phyloP scores from a whole-genome alignment of 2,113 vertebrate species.

The Choloepus hoffmanni region DNA sequence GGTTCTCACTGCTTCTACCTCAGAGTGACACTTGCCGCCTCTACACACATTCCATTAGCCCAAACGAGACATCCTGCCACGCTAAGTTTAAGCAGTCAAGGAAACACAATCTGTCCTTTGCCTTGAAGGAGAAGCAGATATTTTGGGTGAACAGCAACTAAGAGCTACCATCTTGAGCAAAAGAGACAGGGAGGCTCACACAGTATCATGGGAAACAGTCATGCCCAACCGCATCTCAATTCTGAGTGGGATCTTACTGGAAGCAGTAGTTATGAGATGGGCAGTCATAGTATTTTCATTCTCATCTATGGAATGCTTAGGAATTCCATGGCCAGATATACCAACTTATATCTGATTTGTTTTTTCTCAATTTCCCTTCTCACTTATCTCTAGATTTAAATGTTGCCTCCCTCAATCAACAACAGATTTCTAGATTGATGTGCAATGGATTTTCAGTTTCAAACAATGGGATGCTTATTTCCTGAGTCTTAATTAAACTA shows the following conservation, averaged over 20 bases:
- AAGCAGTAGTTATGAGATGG: not conserved
- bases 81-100: not conserved
- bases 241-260: not conserved
- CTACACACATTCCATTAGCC: conserved; percentile 23
- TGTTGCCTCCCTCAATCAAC: not conserved
- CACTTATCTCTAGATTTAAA: not conserved
- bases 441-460: not conserved
- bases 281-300: rapidly evolving
- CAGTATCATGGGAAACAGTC: too few relatives aligned
- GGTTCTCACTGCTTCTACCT: not conserved
- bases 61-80: not conserved
- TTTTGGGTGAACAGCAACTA: not conserved
- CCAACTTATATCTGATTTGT: not conserved
- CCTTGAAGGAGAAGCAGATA: not conserved
- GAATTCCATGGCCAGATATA: not conserved
- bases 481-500: not conserved
- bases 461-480: not conserved
- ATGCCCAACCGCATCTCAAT: rapidly evolving
- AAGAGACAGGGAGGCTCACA: rapidly evolving
- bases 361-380: not conserved
- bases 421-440: not conserved
- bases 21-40: conserved; percentile 17
- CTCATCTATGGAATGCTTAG: not conserved
- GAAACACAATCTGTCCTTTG: not conserved
- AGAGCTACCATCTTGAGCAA: too few relatives aligned